Percentiles rank a stretch among this genome's conserved stretches.
phyloP scores from a whole-genome alignment of 37 sponge, comb jelly and placozoan genomes.

The Halichondria panicea region DNA sequence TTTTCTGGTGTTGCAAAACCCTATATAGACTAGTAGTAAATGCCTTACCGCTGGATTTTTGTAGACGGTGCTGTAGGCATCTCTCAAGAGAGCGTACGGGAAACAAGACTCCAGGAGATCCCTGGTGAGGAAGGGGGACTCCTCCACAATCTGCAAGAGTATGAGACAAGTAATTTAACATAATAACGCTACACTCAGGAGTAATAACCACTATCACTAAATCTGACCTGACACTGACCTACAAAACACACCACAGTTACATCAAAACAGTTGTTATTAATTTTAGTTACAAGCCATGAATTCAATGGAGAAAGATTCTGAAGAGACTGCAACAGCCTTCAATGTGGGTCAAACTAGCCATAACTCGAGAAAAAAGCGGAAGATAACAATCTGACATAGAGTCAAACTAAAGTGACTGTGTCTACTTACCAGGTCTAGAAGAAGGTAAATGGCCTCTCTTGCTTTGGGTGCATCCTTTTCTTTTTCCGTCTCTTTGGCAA shows the following conservation, averaged over 20 bases:
- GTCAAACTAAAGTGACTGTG: background rate
- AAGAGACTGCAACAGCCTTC: too few relatives aligned
- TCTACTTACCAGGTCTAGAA: constrained; percentile 67
- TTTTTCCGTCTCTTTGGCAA: constrained; percentile 79
- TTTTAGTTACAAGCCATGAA: too few relatives aligned
- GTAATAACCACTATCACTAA: too few relatives aligned
- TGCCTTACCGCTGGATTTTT: constrained; percentile 31
- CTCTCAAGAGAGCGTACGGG: constrained; percentile 89
- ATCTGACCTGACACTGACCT: too few relatives aligned
- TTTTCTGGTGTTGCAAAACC: too few relatives aligned
- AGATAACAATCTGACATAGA: background rate
- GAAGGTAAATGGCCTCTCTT: constrained; percentile 75
- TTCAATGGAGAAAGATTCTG: too few relatives aligned
- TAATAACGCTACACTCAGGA: too few relatives aligned
- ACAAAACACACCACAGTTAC: too few relatives aligned
- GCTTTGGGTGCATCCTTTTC: constrained; percentile 82
- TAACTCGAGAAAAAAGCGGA: background rate
- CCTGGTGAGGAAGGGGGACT: constrained; percentile 81
- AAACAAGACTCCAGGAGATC: constrained; percentile 91
- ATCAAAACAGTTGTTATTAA: too few relatives aligned
- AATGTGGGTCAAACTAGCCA: background rate
- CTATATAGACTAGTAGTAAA: too few relatives aligned
- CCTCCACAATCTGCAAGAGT: constrained; percentile 64
- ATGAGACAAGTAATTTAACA: too few relatives aligned
- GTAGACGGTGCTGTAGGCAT: constrained; percentile 73